Evolutionary conservation across 2,888 invertebrate genomes (phyloP), one percentile per base, ranked within the genome.

Genomic region (Chromoteleia sp.): DNA sequence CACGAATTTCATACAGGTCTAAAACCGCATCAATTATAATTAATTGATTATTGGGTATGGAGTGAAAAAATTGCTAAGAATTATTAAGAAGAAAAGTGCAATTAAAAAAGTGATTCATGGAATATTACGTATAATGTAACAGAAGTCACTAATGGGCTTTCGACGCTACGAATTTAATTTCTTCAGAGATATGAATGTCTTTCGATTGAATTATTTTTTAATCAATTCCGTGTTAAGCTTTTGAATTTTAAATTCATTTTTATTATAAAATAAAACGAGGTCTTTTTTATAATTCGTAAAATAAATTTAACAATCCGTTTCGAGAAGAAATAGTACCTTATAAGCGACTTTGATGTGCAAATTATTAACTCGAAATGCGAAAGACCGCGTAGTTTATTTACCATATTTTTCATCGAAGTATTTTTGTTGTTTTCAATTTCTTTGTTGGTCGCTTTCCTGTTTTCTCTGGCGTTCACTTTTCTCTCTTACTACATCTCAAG

Each of bases 401-500:
- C 8, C 25, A 45, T 56, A 45, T 68, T 43, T 68, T 54, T 68
- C 68, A 56, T 56, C 14, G 14, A 43, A 25, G 39, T 56, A 43
- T 67, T 43, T 54, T 43, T 45, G 10, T 56, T 68, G 19, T 45
- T 68, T 54, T 43, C 52, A 56, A 56, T 56, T 56, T 56, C 56
- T 45, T 56, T 56, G 17, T 14, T 67, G 25, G 14, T 17, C 7
- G 36, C 17, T 29, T 54, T 68, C 48, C 36, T 25, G 14, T 70
- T 56, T 70, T 70, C 70, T 45, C 14, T 33, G 1, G 17, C 30
- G 6, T 54, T 19, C 43, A 21, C 33, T 48, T 70, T 48, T 48
- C 48, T 36, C 58, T 58, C 14, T 54, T 19, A 54, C 58, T n/a
- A 7, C 58, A 36, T 70, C 56, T 58, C 70, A 48, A 58, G 54